Evolutionary conservation across 2,113 vertebrate genomes (phyloP), one percentile per base, ranked within the genome.

Genomic region (Malurus cyaneus): DNA sequence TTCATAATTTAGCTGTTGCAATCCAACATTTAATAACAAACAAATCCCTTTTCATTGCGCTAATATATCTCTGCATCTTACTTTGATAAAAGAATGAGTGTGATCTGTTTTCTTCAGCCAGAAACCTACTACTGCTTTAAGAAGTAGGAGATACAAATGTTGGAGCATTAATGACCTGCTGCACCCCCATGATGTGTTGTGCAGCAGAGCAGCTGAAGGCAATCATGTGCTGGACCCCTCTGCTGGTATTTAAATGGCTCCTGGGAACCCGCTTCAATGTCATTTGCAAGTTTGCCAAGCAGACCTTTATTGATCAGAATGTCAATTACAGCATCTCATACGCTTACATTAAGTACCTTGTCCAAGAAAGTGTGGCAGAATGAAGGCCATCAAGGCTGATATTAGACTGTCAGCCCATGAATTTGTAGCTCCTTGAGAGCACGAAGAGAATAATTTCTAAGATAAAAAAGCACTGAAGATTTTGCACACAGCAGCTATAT

Each of bases 281-380:
- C 60, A 0, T 96, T 81, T 89, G 78, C 82, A 89, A 54, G 86
- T 91, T 92, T 91, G 78, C 74, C 77, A 86, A 92, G 91, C 60
- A 88, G 85, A 64, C 39, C 31, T 95, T 91, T 96, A 94, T 96
- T 93, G 94, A 96, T 96, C 80, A 66, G 71, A 72, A 88, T 65
- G 91, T 78, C 96, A 95, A 76, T 96, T 94, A 86, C 7, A 1
- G 74, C 80, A 76, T 93, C 80, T 94, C 78, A 53, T 80, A 80
- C 4, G 24, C 88, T 91, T 71, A 66, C 93, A 62, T 96, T 96
- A 94, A 96, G 89, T 89, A 92, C 59, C 25, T 18, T 88, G 85
- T 83, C 89, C 93, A 72, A 46, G 85, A 44, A 47, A 93, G 34
- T 73, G 79, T 86, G 57, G 77, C 86, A 80, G 88, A 92, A 83